These are phyloP conservation scores for Mellivora capensis DNA, from an alignment of 2,113 vertebrate genomes.

Conservation along the genomic window DNA sequence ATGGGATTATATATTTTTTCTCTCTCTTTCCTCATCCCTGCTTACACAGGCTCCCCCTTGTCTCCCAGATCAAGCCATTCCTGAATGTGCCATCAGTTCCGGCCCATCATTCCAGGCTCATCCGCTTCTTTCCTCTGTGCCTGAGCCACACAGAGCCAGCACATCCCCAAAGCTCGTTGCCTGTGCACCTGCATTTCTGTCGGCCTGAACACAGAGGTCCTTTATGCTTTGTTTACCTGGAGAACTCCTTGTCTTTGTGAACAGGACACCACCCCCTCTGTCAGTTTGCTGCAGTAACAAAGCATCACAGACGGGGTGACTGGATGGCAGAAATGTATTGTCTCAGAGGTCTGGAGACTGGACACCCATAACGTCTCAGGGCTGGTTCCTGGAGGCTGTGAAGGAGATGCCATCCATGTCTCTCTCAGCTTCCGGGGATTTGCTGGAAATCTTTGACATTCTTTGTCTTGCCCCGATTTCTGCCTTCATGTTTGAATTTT, in stretches of 20 bases:
- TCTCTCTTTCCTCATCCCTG: neutral
- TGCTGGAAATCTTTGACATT: too few relatives aligned
- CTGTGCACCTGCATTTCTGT: neutral
- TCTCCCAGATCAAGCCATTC: neutral
- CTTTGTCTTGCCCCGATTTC: rapidly evolving
- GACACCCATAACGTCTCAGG: rapidly evolving
- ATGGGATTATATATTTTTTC: neutral
- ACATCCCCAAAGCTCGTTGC: rapidly evolving
- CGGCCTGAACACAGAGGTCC: rapidly evolving
- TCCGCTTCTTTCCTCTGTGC: neutral
- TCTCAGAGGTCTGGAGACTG: neutral
- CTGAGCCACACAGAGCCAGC: rapidly evolving
- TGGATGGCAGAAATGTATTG: rapidly evolving
- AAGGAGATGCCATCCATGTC: rapidly evolving
- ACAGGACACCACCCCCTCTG: neutral
- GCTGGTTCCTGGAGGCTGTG: neutral
- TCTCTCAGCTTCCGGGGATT: neutral
- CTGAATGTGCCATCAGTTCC: neutral
- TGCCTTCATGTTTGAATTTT: neutral
- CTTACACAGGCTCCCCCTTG: neutral
- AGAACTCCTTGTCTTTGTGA: neutral
- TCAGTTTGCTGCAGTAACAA: neutral
- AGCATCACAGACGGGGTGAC: neutral
- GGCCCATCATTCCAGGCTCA: neutral
- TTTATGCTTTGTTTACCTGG: too few relatives aligned